Percentiles rank a stretch among this genome's conserved stretches.
Evolutionary conservation across 2,888 invertebrate genomes (phyloP).

Genomic region (Merodon equestris): DNA sequence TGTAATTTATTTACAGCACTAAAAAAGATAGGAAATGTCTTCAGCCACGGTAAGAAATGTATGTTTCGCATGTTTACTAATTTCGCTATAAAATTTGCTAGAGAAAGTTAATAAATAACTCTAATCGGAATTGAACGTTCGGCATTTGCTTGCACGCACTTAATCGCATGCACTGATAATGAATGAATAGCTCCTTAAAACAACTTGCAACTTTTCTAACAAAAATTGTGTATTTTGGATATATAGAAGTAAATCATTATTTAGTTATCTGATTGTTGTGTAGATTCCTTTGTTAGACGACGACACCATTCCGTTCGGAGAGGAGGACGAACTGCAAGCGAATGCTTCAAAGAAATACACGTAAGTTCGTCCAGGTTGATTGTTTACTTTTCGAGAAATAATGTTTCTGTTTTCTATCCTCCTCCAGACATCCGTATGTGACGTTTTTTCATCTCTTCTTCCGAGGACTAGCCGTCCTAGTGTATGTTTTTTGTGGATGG

Average conservation of each 20-base stretch:
- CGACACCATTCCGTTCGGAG: constrained; percentile 92
- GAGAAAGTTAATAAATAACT: constrained; percentile 12
- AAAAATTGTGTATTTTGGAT: too few species aligned
- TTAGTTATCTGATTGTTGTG: constrained; percentile 6
- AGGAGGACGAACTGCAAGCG: constrained; percentile 84
- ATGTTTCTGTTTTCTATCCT: constrained; percentile 71
- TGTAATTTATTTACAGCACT: constrained; percentile 9
- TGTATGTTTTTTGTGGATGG: constrained; percentile 94
- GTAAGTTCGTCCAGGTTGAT: constrained; percentile 72
- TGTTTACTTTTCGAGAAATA: not conserved
- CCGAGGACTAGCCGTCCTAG: constrained; percentile 88
- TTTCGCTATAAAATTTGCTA: constrained; percentile 24
- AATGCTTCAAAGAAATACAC: constrained; percentile 75
- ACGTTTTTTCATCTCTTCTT: constrained; percentile 95
- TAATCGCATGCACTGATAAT: constrained; percentile 42
- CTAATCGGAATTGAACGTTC: constrained; percentile 44
- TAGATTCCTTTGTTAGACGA: constrained; percentile 92
- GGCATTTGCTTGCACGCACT: constrained; percentile 43
- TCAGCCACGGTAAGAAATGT: constrained; percentile 79
- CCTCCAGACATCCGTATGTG: constrained; percentile 95
- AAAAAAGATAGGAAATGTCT: constrained; percentile 72
- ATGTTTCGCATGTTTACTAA: constrained; percentile 73
- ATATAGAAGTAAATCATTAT: too few species aligned
- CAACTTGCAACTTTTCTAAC: too few species aligned
- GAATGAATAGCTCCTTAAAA: constrained; percentile 12